phyloP scores from a whole-genome alignment of 2,797 vertebrate genomes.

The Aplochiton taeniatus region DNA sequence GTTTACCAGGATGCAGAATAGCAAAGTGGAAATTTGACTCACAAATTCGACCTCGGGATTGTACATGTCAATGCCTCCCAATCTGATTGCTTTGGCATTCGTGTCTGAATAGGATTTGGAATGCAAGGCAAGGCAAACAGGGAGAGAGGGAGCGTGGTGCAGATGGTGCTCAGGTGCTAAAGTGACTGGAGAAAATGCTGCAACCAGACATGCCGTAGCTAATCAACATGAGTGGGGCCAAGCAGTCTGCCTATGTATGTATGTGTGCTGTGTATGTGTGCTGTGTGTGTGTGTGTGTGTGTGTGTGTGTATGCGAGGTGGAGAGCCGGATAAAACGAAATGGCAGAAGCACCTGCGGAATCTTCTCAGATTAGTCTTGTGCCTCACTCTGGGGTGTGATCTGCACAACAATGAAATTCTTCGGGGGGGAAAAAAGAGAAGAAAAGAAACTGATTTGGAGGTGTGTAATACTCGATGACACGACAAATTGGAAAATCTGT shows the following conservation, averaged over 20 bases:
- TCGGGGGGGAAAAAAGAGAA: slow-evolving; percentile 10
- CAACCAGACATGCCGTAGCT: slow-evolving; percentile 46
- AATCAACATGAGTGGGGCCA: slow-evolving; percentile 45
- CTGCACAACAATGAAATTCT: slow-evolving; percentile 34
- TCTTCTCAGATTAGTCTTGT: slow-evolving; percentile 41
- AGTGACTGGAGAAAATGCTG: slow-evolving; percentile 30
- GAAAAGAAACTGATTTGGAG: not conserved
- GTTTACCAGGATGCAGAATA: slow-evolving; percentile 56
- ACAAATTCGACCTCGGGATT: slow-evolving; percentile 63
- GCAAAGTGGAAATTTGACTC: slow-evolving; percentile 62
- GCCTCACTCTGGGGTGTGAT: slow-evolving; percentile 18
- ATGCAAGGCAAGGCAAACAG: slow-evolving; percentile 59
- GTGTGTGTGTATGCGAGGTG: not conserved
- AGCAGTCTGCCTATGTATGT: slow-evolving; percentile 6
- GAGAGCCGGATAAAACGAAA: slow-evolving; percentile 48
- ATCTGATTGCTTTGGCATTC: slow-evolving; percentile 70
- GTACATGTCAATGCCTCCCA: slow-evolving; percentile 58
- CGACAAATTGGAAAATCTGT: slow-evolving; percentile 19
- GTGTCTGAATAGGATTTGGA: slow-evolving; percentile 58
- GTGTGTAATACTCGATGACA: slow-evolving; percentile 7
- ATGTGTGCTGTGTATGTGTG: slow-evolving; percentile 19
- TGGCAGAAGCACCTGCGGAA: slow-evolving; percentile 41
- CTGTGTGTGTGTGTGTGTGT: slow-evolving; percentile 12
- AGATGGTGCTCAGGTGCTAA: slow-evolving; percentile 51
- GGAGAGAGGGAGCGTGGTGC: slow-evolving; percentile 31